Evolutionary conservation across 2,888 invertebrate genomes (phyloP).

Genomic region (Labia minor): DNA sequence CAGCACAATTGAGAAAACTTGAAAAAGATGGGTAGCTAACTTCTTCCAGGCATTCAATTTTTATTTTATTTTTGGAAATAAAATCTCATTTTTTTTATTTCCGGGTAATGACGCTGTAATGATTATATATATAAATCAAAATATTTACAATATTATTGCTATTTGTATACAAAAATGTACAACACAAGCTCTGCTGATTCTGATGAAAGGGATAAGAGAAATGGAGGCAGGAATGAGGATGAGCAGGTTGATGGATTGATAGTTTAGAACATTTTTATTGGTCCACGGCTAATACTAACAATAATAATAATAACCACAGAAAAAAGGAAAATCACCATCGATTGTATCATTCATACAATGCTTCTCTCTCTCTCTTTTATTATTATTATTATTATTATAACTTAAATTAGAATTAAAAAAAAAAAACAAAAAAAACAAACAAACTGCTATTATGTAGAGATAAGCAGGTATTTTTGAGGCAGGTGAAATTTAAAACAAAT

Average conservation of each 20-base stretch:
- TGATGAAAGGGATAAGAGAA: not conserved
- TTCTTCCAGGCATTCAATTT: too few species aligned
- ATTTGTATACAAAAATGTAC: conserved; percentile 4
- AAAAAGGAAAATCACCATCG: not conserved
- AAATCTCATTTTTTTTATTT: not conserved
- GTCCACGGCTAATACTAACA: not conserved
- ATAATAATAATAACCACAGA: not conserved
- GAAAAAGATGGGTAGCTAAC: too few species aligned
- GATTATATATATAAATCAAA: not conserved
- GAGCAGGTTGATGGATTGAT: not conserved
- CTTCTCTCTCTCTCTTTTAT: too few species aligned
- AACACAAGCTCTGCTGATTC: not conserved
- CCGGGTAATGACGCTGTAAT: not conserved
- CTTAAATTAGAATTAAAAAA: too few species aligned
- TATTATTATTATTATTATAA: too few species aligned
- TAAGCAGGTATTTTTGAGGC: too few species aligned
- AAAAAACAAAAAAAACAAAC: too few species aligned
- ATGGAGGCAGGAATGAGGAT: too few species aligned
- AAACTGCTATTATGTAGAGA: too few species aligned
- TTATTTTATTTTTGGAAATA: too few species aligned
- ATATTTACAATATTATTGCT: not conserved
- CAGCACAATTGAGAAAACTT: too few species aligned
- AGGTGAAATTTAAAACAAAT: too few species aligned
- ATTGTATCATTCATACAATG: not conserved
- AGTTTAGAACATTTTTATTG: not conserved